These are phyloP conservation scores for Brienomyrus longianalis DNA, from an alignment of 2,113 vertebrate species.

Conservation along the genomic window DNA sequence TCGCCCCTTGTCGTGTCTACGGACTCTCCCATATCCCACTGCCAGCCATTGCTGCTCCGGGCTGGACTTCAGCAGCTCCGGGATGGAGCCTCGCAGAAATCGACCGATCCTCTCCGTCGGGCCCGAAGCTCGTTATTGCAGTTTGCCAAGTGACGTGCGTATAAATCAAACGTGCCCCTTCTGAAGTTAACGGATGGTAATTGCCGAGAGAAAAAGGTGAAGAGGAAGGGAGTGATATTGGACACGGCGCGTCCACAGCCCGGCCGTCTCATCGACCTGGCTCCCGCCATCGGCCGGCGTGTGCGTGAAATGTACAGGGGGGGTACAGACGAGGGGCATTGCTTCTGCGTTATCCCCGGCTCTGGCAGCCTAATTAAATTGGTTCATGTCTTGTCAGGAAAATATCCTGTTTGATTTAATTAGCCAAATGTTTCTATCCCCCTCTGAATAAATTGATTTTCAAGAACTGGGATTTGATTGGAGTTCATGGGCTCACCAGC, in stretches of 20 bases:
- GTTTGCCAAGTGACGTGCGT: neutral
- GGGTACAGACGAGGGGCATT: neutral
- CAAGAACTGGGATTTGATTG: slow-evolving; percentile 27
- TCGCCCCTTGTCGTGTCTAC: too few relatives aligned
- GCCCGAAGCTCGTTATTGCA: slow-evolving; percentile 12
- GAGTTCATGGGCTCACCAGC: slow-evolving; percentile 2
- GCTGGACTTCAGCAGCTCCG: neutral
- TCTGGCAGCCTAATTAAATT: slow-evolving; percentile 30
- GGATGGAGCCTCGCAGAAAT: slow-evolving; percentile 8
- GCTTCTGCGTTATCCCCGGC: neutral
- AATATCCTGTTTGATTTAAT: slow-evolving; percentile 44
- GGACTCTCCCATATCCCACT: too few relatives aligned
- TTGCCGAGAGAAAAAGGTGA: neutral
- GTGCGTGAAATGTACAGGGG: neutral
- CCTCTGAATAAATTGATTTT: slow-evolving; percentile 28
- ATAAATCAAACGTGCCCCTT: neutral
- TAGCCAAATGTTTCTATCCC: slow-evolving; percentile 31
- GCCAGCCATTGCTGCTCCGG: neutral
- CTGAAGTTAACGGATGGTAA: slow-evolving; percentile 19
- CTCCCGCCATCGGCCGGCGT: neutral
- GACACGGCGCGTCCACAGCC: neutral
- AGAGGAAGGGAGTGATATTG: neutral
- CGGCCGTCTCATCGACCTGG: neutral
- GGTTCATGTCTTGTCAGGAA: slow-evolving; percentile 12
- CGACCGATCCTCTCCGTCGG: neutral